Percentiles rank a stretch among this genome's conserved stretches.
Conservation (phyloP, 2,888 invertebrate genomes). For the Acanthosepion pharaonis region DNA sequence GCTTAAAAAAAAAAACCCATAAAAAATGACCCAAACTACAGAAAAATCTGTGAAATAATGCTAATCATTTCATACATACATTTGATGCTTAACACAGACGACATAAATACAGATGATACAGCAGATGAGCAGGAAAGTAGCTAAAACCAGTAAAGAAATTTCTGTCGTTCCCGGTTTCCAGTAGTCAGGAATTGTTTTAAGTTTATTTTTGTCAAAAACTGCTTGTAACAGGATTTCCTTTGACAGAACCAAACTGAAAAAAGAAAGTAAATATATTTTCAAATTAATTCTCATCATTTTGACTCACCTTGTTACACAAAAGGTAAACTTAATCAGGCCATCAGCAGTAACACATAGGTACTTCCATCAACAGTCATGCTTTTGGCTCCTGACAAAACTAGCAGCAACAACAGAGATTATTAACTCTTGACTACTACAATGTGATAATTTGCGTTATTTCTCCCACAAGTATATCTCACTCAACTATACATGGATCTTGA, state of each 20-base stretch:
- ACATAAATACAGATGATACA: neutral
- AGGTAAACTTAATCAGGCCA: too few relatives aligned
- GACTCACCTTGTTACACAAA: too few relatives aligned
- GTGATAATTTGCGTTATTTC: too few relatives aligned
- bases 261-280: neutral
- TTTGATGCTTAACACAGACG: neutral
- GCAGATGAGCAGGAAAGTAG: neutral
- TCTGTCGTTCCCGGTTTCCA: neutral
- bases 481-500: too few relatives aligned
- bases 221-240: neutral
- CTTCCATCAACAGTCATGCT: too few relatives aligned
- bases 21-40: neutral
- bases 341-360: too few relatives aligned
- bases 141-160: neutral
- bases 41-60: neutral
- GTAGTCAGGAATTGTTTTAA: neutral
- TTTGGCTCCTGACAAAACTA: too few relatives aligned
- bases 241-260: constrained; percentile 38
- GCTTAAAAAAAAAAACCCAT: neutral
- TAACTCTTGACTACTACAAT: too few relatives aligned
- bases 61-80: neutral
- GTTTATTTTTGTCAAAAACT: constrained; percentile 35
- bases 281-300: neutral
- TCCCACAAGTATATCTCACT: too few relatives aligned
- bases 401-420: too few relatives aligned